Percentiles rank a stretch among this genome's conserved stretches.
Evolutionary conservation across 2,797 vertebrate species (phyloP).

Genomic region (Peromyscus attwateri): DNA sequence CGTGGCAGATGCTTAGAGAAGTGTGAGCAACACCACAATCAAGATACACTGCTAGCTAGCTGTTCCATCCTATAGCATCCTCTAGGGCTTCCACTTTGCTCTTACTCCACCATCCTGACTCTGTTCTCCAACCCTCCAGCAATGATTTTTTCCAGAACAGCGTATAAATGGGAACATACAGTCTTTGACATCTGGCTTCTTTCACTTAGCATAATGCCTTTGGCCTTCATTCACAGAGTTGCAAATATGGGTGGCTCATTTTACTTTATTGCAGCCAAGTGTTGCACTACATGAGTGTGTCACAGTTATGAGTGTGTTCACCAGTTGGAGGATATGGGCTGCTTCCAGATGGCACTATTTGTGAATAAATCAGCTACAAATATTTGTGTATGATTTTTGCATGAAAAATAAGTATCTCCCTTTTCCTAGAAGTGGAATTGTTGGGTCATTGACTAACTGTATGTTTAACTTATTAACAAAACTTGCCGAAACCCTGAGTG

Average conservation of each 20-base stretch:
- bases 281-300: background rate
- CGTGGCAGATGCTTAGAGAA: background rate
- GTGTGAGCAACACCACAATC: background rate
- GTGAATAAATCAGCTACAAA: conserved; percentile 27
- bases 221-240: background rate
- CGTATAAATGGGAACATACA: background rate
- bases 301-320: background rate
- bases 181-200: background rate
- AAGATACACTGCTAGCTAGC: background rate
- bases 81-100: background rate
- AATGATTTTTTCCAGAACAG: background rate
- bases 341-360: conserved; percentile 10
- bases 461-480: background rate
- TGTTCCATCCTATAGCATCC: no score
- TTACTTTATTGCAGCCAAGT: background rate
- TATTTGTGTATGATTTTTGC: background rate
- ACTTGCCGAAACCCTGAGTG: background rate
- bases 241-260: background rate
- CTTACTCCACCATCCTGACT: background rate
- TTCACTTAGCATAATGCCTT: background rate
- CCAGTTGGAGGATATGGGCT: background rate
- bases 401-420: conserved; percentile 31
- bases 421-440: background rate
- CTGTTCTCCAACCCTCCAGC: background rate
- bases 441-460: background rate